A percentile compares a stretch with the other conserved stretches of the same genome.
Evolutionary conservation across 2,113 vertebrate genomes (phyloP).

Genomic region (Tonatia bakeri): DNA sequence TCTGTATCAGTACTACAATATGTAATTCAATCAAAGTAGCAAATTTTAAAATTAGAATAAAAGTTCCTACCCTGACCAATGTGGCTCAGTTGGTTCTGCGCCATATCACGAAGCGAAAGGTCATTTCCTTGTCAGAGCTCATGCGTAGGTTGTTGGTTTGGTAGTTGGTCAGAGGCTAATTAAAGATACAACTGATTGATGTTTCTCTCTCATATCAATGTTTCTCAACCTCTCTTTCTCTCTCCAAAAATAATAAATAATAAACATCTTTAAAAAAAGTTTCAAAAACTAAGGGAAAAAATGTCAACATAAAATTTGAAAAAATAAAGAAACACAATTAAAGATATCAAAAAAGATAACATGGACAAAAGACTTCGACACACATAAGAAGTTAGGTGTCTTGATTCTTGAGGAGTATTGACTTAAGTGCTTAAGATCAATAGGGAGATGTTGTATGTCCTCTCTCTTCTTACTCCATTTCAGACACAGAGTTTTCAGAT

Average conservation of each 20-base stretch:
- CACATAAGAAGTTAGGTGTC: background rate
- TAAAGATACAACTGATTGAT: too few species aligned
- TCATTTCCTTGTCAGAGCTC: too few species aligned
- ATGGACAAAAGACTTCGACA: background rate
- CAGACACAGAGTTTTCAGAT: background rate
- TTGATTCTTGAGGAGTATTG: background rate
- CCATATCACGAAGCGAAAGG: too few species aligned
- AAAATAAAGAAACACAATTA: background rate
- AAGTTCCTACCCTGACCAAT: too few species aligned
- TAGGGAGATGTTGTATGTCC: background rate
- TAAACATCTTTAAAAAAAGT: background rate
- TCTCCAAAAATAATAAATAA: too few species aligned
- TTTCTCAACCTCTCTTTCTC: too few species aligned
- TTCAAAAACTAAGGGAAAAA: background rate
- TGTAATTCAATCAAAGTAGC: background rate
- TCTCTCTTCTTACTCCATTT: background rate
- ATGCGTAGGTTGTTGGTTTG: too few species aligned
- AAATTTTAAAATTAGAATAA: background rate
- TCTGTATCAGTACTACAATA: background rate
- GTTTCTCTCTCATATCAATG: too few species aligned
- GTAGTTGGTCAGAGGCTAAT: too few species aligned
- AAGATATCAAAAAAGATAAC: background rate
- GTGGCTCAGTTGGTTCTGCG: too few species aligned
- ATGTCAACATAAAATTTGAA: background rate
- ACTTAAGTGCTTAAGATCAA: background rate